Evolutionary conservation across 2,888 invertebrate species (phyloP).

Genomic region (Dryadula phaetusa): DNA sequence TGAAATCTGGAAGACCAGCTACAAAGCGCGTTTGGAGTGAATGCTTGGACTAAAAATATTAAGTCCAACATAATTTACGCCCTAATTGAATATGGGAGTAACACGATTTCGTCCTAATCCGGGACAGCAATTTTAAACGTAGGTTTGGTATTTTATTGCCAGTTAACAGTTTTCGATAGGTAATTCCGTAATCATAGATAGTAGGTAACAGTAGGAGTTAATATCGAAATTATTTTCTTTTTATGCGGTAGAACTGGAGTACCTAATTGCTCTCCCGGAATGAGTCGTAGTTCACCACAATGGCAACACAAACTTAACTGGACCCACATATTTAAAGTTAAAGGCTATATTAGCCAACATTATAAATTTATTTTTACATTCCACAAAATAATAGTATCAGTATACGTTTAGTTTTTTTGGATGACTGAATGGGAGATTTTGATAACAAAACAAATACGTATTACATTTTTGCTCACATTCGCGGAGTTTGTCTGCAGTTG

Average conservation of each 20-base stretch:
- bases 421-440: constrained; percentile 78
- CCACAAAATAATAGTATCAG: constrained; percentile 68
- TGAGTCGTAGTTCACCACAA: constrained; percentile 46
- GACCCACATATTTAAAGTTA: constrained; percentile 34
- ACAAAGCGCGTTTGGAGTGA: constrained; percentile 95
- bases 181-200: constrained; percentile 57
- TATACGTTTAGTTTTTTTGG: constrained; percentile 73
- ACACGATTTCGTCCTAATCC: constrained; percentile 73
- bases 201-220: constrained; percentile 62
- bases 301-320: constrained; percentile 35
- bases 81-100: constrained; percentile 34
- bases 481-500: constrained; percentile 66
- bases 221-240: constrained; percentile 63
- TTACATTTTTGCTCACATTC: constrained; percentile 74
- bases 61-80: constrained; percentile 53
- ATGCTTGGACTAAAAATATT: constrained; percentile 51
- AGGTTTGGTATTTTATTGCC: constrained; percentile 67
- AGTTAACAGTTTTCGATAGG: constrained; percentile 67
- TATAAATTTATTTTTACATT: constrained; percentile 60
- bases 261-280: constrained; percentile 66
- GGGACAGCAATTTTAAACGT: constrained; percentile 78
- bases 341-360: constrained; percentile 17
- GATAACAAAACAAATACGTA: constrained; percentile 58
- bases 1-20: constrained; percentile 98
- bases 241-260: constrained; percentile 33